Evolutionary conservation across 2,797 vertebrate species (phyloP).

Genomic region (Sebastes wilsoni): DNA sequence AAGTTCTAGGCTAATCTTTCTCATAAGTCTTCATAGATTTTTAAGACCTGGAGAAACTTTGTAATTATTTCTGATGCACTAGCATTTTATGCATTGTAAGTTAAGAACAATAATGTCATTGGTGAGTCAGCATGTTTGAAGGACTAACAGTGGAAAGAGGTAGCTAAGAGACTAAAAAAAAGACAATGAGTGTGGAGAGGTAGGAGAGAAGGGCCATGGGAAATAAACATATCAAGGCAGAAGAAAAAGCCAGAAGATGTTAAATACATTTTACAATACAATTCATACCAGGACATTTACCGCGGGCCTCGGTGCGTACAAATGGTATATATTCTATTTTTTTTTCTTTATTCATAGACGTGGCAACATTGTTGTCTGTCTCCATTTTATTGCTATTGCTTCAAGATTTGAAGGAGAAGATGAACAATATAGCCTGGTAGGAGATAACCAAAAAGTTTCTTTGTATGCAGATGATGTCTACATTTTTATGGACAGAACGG

Average conservation of each 20-base stretch:
- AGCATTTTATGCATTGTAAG: neutral
- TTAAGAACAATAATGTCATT: neutral
- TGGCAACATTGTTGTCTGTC: neutral
- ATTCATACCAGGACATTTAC: neutral
- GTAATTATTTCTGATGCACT: neutral
- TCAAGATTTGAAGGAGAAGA: neutral
- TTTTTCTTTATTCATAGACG: neutral
- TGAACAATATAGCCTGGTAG: neutral
- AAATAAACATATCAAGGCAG: slow-evolving; percentile 1
- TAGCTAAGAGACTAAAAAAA: slow-evolving; percentile 4
- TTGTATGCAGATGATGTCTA: neutral
- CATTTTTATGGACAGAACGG: neutral
- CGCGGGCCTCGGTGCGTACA: neutral
- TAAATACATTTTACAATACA: neutral
- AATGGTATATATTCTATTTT: neutral
- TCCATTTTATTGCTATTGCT: neutral
- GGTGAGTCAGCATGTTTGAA: neutral
- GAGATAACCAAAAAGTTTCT: neutral
- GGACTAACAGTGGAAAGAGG: neutral
- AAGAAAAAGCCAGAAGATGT: slow-evolving; percentile 24
- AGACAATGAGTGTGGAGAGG: slow-evolving; percentile 8
- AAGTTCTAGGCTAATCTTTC: neutral
- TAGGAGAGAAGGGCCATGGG: neutral
- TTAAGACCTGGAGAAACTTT: neutral
- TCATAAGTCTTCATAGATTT: neutral